Base-by-base conservation (phyloP, 2,888 invertebrate genomes). In the Agrochola lychnidis region DNA sequence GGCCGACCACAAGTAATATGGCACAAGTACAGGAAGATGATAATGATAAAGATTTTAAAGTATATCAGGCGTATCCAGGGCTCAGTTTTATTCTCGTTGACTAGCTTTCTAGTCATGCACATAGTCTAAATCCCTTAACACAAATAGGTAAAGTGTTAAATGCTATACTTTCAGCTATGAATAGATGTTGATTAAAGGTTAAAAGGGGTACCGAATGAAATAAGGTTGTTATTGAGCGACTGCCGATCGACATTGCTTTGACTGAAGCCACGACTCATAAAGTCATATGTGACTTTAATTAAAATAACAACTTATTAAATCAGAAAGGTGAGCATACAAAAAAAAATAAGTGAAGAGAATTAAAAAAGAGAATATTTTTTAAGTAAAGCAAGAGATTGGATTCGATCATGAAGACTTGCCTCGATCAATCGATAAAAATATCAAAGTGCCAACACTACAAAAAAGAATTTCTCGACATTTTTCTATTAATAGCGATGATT, bases 401-500 rank as follows among this genome's bases (percentile, higher is more conserved):
- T 19, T 48, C 4, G 30, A 7, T 22, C 22, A 30, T 30, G 30
- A 30, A 30, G 30, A 30, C 30, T 30, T 30, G 30, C 30, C 30
- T 30, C 30, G 30, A 30, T 30, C 30, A 30, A 22, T 25, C 42
- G 42, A 42, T n/a, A 4, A n/a, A 51, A 30, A 51, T 48, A 0
- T 66, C 7, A 45, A 19, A 66, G 3, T 48, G 22, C n/a, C 45
- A 48, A 40, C 36, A 51, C 66, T 30, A 48, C n/a, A 45, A 3
- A 62, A 25, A 69, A 69, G 0, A 12, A 22, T 42, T 22, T 53
- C 9, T 6, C 4, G 6, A 1, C 0, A n/a, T 30, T 25, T 75
- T 75, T 66, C 66, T 57, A 30, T 48, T 9, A 19, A 25, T 40
- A 59, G 14, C 48, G 48, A 76, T 51, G 42, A 76, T 30, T 66